Evolutionary conservation across 2,888 invertebrate genomes (phyloP).

Genomic region (Drosophila fungiperda): DNA sequence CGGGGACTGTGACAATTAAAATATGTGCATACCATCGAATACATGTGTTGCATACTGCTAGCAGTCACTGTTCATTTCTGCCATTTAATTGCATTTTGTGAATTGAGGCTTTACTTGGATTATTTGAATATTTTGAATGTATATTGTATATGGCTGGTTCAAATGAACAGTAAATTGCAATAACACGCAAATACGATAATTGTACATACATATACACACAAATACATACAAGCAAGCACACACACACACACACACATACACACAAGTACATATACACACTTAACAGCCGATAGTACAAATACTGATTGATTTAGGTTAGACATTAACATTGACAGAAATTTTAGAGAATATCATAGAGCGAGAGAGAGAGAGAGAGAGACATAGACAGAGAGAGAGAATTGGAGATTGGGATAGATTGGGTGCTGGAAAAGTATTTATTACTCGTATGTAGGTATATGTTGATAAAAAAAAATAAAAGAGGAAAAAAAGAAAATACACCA

Average conservation of each 20-base stretch:
- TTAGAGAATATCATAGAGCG: conserved; percentile 10
- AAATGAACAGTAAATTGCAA: conserved; percentile 19
- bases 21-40: conserved; percentile 27
- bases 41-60: conserved; percentile 19
- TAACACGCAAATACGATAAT: conserved; percentile 5
- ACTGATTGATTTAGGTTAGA: conserved; percentile 45
- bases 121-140: neutral
- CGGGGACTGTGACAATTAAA: conserved; percentile 26
- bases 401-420: conserved; percentile 15
- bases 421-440: conserved; percentile 30
- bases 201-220: conserved; percentile 9
- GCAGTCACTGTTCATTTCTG: conserved; percentile 31
- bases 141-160: neutral
- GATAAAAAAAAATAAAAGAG: conserved; percentile 16
- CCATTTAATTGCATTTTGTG: neutral
- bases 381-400: neutral
- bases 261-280: conserved; percentile 24
- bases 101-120: neutral
- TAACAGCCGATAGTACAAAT: conserved; percentile 55
- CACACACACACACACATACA: neutral
- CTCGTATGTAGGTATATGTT: conserved; percentile 14
- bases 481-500: conserved; percentile 44
- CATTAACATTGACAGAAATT: conserved; percentile 20
- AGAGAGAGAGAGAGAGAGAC: conserved; percentile 11
- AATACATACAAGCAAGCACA: conserved; percentile 7